Base-by-base conservation (phyloP, 1,140 invertebrate species). In the Aphelenchoides avenae region DNA sequence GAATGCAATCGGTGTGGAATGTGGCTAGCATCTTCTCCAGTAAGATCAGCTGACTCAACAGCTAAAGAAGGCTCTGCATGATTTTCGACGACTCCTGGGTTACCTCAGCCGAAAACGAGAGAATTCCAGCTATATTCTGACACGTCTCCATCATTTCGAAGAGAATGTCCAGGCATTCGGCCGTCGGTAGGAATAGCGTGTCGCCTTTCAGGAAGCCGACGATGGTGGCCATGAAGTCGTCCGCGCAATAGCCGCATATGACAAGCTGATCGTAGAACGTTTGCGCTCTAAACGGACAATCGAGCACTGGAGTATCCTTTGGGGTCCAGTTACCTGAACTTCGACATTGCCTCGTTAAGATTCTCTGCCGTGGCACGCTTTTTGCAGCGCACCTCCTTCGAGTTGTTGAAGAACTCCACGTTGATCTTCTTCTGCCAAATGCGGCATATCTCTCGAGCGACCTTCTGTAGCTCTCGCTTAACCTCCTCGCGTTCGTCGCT, bases 251-350 rank as follows among this genome's bases (percentile, higher is more conserved):
- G 3, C 65, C 65, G 30, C 49, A 52, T 13, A 67, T 59, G 20
- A 71, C 64, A 31, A 66, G 15, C 27, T 66, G 65, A 48, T 67
- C 65, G 33, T 62, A 58, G 42, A 52, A 67, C 7, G 68, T 67
- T 48, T 60, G 61, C 1, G 54, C 24, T 30, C 58, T 26, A 26
- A 46, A n/a, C n/a, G n/a, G n/a, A n/a, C n/a, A n/a, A n/a, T n/a
- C n/a, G n/a, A n/a, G n/a, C n/a, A n/a, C n/a, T n/a, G n/a, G n/a
- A n/a, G n/a, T n/a, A n/a, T n/a, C n/a, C n/a, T n/a, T n/a, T n/a
- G n/a, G n/a, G n/a, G 13, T 36, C 18, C 13, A 44, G 9, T 9
- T 51, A 50, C 48, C 30, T 51, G 24, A 60, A 60, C 29, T 50
- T 30, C 22, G 33, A 40, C 26, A 69, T 43, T 37, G 24, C 22